A percentile compares a stretch with the other conserved stretches of the same genome.
Conservation (phyloP, 2,888 invertebrate genomes). For the Drosophila ezoana region DNA sequence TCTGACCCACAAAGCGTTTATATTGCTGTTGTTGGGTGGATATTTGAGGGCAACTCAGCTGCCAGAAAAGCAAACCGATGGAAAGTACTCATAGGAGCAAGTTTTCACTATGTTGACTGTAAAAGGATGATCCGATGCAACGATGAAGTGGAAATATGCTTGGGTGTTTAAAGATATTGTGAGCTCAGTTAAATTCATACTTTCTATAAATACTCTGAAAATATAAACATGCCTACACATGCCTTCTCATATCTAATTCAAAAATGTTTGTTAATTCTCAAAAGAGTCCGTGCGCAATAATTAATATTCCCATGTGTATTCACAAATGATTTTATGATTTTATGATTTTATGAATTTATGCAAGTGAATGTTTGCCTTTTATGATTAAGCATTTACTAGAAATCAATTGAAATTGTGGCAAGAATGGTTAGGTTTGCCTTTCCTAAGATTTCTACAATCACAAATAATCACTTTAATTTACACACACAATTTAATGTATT, state of each 20-base stretch:
- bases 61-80: conserved; percentile 38
- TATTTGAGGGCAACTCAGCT: conserved; percentile 5
- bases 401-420: conserved; percentile 13
- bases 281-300: too few relatives aligned
- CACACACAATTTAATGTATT: conserved; percentile 19
- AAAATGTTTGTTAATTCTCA: neutral
- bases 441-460: neutral
- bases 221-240: conserved; percentile 1
- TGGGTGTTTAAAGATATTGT: neutral
- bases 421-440: conserved; percentile 1
- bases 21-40: neutral
- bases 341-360: neutral
- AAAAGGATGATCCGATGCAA: conserved; percentile 37
- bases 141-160: conserved; percentile 23
- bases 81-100: conserved; percentile 34
- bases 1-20: conserved; percentile 55
- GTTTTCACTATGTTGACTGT: conserved; percentile 36
- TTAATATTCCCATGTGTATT: neutral
- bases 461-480: neutral
- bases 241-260: neutral
- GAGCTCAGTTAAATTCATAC: neutral
- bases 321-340: too few relatives aligned
- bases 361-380: too few relatives aligned
- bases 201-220: neutral
- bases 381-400: neutral